Evolutionary conservation across 35 echinoderm and acorn worm species (phyloP).

Genomic region (Acanthaster planci): DNA sequence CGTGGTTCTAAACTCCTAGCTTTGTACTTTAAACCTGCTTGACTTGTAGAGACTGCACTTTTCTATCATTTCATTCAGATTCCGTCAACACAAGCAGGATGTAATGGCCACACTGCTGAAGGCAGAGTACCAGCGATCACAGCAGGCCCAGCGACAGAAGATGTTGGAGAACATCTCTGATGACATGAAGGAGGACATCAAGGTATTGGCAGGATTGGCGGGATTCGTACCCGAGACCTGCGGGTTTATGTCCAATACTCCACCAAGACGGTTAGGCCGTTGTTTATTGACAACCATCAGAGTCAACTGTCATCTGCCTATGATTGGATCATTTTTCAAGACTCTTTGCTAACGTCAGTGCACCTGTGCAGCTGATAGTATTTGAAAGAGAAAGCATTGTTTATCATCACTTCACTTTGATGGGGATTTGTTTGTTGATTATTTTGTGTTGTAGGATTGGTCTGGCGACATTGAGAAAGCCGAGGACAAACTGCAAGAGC

Average conservation of each 20-base stretch:
- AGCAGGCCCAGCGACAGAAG: constrained; percentile 83
- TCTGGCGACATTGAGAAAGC: constrained; percentile 64
- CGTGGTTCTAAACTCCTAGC: too few species aligned
- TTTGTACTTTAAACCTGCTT: constrained; percentile 2
- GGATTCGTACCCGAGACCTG: too few species aligned
- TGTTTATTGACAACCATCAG: too few species aligned
- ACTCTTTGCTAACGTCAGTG: too few species aligned
- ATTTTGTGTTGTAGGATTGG: constrained; percentile 56
- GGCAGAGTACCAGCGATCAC: constrained; percentile 82
- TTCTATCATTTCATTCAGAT: constrained; percentile 16
- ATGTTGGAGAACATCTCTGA: constrained; percentile 94
- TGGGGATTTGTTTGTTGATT: background rate
- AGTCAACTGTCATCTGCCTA: too few species aligned
- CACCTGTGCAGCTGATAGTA: too few species aligned
- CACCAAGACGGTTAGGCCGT: too few species aligned
- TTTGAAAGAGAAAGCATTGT: too few species aligned
- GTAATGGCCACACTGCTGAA: constrained; percentile 87
- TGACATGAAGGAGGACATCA: constrained; percentile 75
- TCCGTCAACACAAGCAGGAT: constrained; percentile 88
- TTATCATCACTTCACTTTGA: too few species aligned
- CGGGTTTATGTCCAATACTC: too few species aligned
- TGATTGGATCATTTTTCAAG: too few species aligned
- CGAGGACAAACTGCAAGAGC: constrained; percentile 82
- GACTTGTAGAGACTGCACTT: background rate
- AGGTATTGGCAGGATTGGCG: constrained; percentile 27